Conservation (phyloP, 2,797 vertebrate genomes). For the Manis javanica region DNA sequence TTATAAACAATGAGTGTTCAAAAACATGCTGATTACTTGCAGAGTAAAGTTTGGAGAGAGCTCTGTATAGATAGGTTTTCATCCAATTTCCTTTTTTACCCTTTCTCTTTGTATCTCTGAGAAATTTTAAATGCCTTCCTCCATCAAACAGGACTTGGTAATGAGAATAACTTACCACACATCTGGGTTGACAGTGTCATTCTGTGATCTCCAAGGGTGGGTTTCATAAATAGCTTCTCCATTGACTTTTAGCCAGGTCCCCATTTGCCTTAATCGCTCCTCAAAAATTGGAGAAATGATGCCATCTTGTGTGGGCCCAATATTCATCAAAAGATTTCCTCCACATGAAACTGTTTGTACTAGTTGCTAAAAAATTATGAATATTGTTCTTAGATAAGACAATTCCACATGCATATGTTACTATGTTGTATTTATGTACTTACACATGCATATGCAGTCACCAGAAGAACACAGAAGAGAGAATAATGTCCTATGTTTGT, state of each 20-base stretch:
- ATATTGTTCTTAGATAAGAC: slow-evolving; percentile 7
- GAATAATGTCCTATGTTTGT: neutral
- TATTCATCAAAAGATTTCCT: slow-evolving; percentile 96
- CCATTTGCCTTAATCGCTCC: slow-evolving; percentile 95
- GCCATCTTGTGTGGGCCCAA: slow-evolving; percentile 95
- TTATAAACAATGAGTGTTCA: neutral
- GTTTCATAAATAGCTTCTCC: slow-evolving; percentile 95
- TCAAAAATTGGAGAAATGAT: slow-evolving; percentile 93
- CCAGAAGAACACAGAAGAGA: neutral
- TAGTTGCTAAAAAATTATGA: slow-evolving; percentile 88
- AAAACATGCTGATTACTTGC: neutral
- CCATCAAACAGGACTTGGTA: neutral
- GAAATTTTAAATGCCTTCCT: neutral
- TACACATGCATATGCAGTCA: neutral
- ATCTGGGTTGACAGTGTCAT: slow-evolving; percentile 88
- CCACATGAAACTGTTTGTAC: slow-evolving; percentile 96
- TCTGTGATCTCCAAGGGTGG: slow-evolving; percentile 93
- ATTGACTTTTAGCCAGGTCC: slow-evolving; percentile 94
- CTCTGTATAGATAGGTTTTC: neutral
- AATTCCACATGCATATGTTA: neutral
- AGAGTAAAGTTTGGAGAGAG: neutral
- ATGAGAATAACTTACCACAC: slow-evolving; percentile 90
- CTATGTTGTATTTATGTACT: neutral
- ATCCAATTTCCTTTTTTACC: neutral
- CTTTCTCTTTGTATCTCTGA: neutral